These are phyloP conservation scores for Meiosimyza platycephala DNA, from an alignment of 2,888 invertebrate species.

Conservation along the genomic window DNA sequence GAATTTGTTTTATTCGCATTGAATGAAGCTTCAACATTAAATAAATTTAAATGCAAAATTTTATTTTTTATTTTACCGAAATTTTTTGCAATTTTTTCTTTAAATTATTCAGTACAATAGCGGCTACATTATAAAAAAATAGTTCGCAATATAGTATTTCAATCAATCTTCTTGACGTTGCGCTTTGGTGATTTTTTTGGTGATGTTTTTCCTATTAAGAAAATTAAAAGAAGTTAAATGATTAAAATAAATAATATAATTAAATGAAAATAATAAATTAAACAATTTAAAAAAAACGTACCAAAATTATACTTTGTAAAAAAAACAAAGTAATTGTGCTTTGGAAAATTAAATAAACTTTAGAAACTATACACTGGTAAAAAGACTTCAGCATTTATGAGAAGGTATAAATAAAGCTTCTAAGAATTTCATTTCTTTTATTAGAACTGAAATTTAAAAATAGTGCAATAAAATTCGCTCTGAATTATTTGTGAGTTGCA, in stretches of 20 bases:
- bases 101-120: conserved; percentile 20
- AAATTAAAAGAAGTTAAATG: conserved; percentile 39
- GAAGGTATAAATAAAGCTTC: no score
- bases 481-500: no score
- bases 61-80: neutral
- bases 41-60: neutral
- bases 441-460: no score
- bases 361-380: no score
- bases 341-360: conserved; percentile 18
- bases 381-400: no score
- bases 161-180: conserved; percentile 49
- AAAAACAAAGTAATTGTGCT: conserved; percentile 1
- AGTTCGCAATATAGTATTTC: conserved; percentile 22
- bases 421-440: no score
- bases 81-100: neutral
- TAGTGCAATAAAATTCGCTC: no score
- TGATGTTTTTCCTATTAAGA: conserved; percentile 55
- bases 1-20: neutral
- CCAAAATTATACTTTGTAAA: conserved; percentile 43
- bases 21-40: no score
- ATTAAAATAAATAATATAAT: conserved; percentile 33
- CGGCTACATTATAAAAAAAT: conserved; percentile 9
- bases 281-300: neutral
- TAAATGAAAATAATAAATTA: conserved; percentile 41
- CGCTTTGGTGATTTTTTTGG: conserved; percentile 57